These are phyloP conservation scores for Ichneumoninae sp. DNA, from an alignment of 2,888 invertebrate genomes.

Conservation along the genomic window DNA sequence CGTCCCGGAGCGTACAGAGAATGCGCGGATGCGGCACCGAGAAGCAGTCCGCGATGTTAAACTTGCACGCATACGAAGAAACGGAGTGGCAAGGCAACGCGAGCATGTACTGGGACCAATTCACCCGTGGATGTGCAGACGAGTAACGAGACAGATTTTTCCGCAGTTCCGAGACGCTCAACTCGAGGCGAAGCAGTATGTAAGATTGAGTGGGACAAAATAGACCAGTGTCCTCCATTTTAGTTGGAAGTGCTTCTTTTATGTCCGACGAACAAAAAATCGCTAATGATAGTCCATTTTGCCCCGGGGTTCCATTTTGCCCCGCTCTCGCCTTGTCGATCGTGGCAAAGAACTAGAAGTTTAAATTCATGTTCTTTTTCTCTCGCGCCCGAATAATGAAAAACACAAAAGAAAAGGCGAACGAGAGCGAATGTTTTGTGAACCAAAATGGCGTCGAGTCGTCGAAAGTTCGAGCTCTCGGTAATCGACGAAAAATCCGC, in stretches of 20 bases:
- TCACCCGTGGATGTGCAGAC: conserved; percentile 43
- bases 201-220: neutral
- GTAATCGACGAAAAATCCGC: conserved; percentile 83
- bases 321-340: neutral
- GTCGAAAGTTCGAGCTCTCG: conserved; percentile 30
- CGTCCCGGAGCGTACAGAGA: conserved; percentile 42
- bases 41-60: conserved; percentile 42
- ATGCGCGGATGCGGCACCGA: conserved; percentile 30
- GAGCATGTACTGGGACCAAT: conserved; percentile 2
- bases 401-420: conserved; percentile 4
- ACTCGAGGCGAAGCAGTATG: conserved; percentile 68
- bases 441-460: conserved; percentile 57
- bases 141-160: conserved; percentile 77
- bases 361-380: neutral
- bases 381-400: neutral
- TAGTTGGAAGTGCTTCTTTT: neutral
- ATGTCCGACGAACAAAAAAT: neutral
- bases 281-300: neutral
- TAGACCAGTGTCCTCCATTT: neutral
- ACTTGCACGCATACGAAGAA: conserved; percentile 33
- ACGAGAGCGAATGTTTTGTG: conserved; percentile 34
- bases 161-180: conserved; percentile 68
- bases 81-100: conserved; percentile 14
- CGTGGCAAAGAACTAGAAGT: conserved; percentile 19
- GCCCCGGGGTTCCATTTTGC: too few species aligned